These are phyloP conservation scores for Alloplasta piceator DNA, from an alignment of 2,888 invertebrate genomes.

Conservation along the genomic window DNA sequence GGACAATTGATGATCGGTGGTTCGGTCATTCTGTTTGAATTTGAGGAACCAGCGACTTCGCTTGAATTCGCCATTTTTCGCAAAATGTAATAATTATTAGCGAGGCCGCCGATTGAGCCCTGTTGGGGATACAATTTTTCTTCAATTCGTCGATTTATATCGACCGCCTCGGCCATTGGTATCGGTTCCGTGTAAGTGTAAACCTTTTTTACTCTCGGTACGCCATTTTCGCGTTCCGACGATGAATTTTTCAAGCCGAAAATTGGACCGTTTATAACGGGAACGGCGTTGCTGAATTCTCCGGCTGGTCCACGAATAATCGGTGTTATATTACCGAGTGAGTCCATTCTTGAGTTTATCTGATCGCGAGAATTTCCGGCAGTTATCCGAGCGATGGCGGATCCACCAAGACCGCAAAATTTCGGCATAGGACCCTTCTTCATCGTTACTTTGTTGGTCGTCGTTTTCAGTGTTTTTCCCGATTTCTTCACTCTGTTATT, in stretches of 20 bases:
- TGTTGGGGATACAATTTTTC: conserved; percentile 79
- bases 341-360: conserved; percentile 74
- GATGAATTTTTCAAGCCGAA: conserved; percentile 69
- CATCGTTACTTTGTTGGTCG: conserved; percentile 29
- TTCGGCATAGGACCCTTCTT: conserved; percentile 61
- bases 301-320: conserved; percentile 76
- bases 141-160: conserved; percentile 80
- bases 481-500: conserved; percentile 37
- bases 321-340: conserved; percentile 77
- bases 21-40: background rate
- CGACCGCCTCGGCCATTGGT: conserved; percentile 78
- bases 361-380: conserved; percentile 70
- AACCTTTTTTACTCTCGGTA: conserved; percentile 72
- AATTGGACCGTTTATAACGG: conserved; percentile 85
- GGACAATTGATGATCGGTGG: background rate
- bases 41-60: no score
- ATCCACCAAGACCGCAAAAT: conserved; percentile 28
- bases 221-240: conserved; percentile 67
- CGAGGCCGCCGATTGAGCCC: conserved; percentile 32
- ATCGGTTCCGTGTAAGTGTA: conserved; percentile 79
- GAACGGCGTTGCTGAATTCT: conserved; percentile 80
- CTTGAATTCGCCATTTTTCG: conserved; percentile 59
- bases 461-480: conserved; percentile 1
- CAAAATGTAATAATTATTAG: conserved; percentile 75
- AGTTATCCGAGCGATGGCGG: conserved; percentile 45